A percentile compares a stretch with the other conserved stretches of the same genome.
Evolutionary conservation across 2,888 invertebrate genomes (phyloP).

Genomic region (Gortyna flavago): DNA sequence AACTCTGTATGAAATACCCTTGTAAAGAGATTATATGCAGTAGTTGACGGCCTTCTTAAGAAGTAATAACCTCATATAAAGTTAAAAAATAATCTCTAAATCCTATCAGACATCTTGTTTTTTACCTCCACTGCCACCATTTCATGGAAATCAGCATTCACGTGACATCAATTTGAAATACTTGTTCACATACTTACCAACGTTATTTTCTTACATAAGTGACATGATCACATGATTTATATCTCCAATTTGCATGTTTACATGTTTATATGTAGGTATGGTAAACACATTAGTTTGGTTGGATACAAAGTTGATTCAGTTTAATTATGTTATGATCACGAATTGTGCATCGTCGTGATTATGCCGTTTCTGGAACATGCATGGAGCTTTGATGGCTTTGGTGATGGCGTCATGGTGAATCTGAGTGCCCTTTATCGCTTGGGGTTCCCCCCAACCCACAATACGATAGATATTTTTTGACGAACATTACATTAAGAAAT

Average conservation of each 20-base stretch:
- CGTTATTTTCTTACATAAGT: constrained; percentile 38
- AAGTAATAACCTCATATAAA: neutral
- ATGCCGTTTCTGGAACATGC: constrained; percentile 23
- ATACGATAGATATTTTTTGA: neutral
- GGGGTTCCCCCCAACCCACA: neutral
- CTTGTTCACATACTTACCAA: constrained; percentile 5
- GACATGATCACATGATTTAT: constrained; percentile 42
- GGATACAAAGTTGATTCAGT: constrained; percentile 21
- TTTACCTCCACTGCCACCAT: constrained; percentile 2
- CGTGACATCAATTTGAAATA: constrained; percentile 42
- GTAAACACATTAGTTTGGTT: constrained; percentile 10
- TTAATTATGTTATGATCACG: constrained; percentile 30
- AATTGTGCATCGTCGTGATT: constrained; percentile 21
- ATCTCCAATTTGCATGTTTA: constrained; percentile 30
- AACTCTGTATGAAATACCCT: neutral
- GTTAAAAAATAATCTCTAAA: constrained; percentile 27
- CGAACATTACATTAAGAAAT: neutral
- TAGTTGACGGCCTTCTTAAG: neutral
- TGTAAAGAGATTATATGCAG: constrained; percentile 8
- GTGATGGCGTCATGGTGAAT: constrained; percentile 19
- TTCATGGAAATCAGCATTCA: constrained; percentile 21
- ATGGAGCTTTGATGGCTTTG: neutral
- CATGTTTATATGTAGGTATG: constrained; percentile 3
- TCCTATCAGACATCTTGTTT: constrained; percentile 33
- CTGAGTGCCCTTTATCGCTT: neutral